phyloP scores from a whole-genome alignment of 2,888 invertebrate species.

The Hypsopygia costalis region DNA sequence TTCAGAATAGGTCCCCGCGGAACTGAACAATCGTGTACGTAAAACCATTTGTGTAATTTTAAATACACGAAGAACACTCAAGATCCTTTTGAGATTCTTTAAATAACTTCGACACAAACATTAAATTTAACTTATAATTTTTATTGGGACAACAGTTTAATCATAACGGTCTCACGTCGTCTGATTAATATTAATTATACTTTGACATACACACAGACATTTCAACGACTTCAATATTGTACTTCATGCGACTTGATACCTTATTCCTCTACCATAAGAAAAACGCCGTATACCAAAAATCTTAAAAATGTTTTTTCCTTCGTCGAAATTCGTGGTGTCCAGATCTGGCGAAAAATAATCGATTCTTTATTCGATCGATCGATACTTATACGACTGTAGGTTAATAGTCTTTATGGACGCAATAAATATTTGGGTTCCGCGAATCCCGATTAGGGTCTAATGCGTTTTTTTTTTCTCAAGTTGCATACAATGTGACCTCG shows the following conservation, averaged over 20 bases:
- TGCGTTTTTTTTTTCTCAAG: slow-evolving; percentile 12
- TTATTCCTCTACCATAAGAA: background rate
- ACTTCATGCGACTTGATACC: background rate
- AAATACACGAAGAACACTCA: too few species aligned
- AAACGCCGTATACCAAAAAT: background rate
- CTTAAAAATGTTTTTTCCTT: background rate
- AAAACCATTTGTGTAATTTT: too few species aligned
- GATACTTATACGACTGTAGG: slow-evolving; percentile 26
- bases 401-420: slow-evolving; percentile 31
- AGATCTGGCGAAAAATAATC: slow-evolving; percentile 28
- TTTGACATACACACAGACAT: slow-evolving; percentile 20
- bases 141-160: slow-evolving; percentile 16
- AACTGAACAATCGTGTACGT: too few species aligned
- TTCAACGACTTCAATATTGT: background rate
- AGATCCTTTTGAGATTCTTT: background rate
- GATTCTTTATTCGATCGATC: slow-evolving; percentile 33
- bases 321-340: slow-evolving; percentile 8
- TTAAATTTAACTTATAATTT: slow-evolving; percentile 17
- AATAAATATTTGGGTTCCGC: slow-evolving; percentile 41
- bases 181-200: slow-evolving; percentile 47
- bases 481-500: slow-evolving; percentile 16
- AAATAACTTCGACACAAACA: background rate
- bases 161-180: slow-evolving; percentile 33
- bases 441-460: slow-evolving; percentile 42
- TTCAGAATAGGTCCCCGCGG: too few species aligned